These are phyloP conservation scores for Lagodon rhomboides DNA, from an alignment of 2,797 vertebrate genomes.

Conservation along the genomic window DNA sequence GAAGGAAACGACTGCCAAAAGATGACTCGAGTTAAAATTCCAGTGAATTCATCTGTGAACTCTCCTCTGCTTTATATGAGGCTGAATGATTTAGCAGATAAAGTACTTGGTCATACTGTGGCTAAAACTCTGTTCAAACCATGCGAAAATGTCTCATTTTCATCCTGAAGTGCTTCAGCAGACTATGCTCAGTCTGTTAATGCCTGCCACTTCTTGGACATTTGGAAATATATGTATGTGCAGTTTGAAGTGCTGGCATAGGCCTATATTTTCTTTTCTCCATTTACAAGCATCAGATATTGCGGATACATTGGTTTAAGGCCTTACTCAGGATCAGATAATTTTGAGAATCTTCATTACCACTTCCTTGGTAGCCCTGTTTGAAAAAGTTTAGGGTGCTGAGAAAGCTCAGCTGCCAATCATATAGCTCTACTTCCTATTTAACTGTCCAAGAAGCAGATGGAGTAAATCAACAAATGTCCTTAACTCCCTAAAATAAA, in stretches of 20 bases:
- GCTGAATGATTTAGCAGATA: constrained; percentile 11
- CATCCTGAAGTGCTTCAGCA: constrained; percentile 8
- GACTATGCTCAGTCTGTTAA: not conserved
- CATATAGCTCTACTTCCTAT: not conserved
- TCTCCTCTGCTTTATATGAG: not conserved
- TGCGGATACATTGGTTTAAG: not conserved
- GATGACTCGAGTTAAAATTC: not conserved
- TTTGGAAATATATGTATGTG: not conserved
- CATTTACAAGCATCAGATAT: not conserved
- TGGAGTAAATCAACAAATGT: too few species aligned
- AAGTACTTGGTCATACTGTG: not conserved
- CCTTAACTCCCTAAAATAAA: too few species aligned
- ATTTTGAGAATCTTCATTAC: not conserved
- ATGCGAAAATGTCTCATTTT: constrained; percentile 14
- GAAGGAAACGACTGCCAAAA: not conserved
- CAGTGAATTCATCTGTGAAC: not conserved
- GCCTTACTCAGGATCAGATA: not conserved
- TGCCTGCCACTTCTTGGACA: not conserved
- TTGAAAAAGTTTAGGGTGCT: not conserved
- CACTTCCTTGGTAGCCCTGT: not conserved
- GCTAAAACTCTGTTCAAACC: not conserved
- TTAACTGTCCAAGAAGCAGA: not conserved
- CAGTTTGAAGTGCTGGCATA: not conserved
- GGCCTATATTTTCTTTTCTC: not conserved
- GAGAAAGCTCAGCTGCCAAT: not conserved